Evolutionary conservation across 2,888 invertebrate genomes (phyloP), one percentile per base, ranked within the genome.

Genomic region (Eupithecia subumbrata): DNA sequence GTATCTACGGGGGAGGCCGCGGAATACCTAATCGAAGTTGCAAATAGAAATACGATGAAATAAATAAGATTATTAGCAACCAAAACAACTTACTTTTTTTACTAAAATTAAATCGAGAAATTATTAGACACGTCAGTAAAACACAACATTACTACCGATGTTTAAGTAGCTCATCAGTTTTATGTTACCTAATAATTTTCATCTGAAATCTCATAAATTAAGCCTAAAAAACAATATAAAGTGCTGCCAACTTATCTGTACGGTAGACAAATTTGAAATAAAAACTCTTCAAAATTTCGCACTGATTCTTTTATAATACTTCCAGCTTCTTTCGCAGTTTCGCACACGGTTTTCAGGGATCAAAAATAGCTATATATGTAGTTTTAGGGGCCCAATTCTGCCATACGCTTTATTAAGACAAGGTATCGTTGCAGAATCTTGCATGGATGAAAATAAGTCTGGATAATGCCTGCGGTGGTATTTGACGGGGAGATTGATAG

Each of bases 161-260:
- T 74, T 71, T 68, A 56, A 73, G 73, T 48, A 71, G 48, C 76
- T 52, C 69, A 75, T 75, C 77, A 73, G 68, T 75, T 72, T 74
- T 75, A 73, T 64, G 52, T 25, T 69, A 43, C 72, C 48, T 71
- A 74, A 74, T 77, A 77, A 77, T 73, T 73, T 73, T 71, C 22
- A 67, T 56, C 25, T 43, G 43, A 75, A 73, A 71, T 43, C 66
- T 48, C 73, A 43, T 78, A 78, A 78, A 78, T 73, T 71, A 30
- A 25, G 69, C n/a, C 80, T 68, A 72, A 87, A 88, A 88, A 89
- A 87, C 89, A 88, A 87, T 83, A 86, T 40, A 68, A 68, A 68
- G 43, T 68, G 43, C 25, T 11, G 37, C 34, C n/a, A 22, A 67
- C 64, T 64, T 64, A 18, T 34, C 34, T 64, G 64, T 56, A n/a